A percentile compares a stretch with the other conserved stretches of the same genome.
Evolutionary conservation across 2,888 invertebrate genomes (phyloP).

Genomic region (Metellina segmentata): DNA sequence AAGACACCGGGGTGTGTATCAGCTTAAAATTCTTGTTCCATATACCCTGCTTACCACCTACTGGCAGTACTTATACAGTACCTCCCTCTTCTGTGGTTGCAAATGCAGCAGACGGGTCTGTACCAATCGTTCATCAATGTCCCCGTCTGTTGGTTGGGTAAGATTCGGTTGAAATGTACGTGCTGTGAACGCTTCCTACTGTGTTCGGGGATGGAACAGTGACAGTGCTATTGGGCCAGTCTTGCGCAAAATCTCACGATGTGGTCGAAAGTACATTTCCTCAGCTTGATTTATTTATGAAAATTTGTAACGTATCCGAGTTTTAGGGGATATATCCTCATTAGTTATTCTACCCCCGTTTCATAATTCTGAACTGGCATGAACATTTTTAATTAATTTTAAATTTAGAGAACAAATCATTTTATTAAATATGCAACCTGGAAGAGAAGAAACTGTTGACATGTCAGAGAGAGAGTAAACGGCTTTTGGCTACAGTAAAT

Average conservation of each 20-base stretch:
- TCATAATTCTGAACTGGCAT: not conserved
- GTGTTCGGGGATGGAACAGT: not conserved
- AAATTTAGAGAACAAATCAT: not conserved
- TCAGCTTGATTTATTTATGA: not conserved
- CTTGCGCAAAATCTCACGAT: not conserved
- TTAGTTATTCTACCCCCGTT: not conserved
- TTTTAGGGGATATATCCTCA: too few relatives aligned
- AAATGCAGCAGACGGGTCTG: conserved; percentile 9
- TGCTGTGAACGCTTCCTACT: conserved; percentile 21
- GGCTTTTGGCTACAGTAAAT: too few relatives aligned
- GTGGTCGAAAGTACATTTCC: not conserved
- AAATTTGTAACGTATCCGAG: too few relatives aligned
- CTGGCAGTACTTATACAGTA: not conserved
- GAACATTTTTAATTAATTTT: not conserved
- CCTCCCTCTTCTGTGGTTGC: conserved; percentile 24
- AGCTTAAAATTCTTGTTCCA: not conserved
- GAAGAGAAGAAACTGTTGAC: too few relatives aligned
- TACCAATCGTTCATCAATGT: conserved; percentile 3
- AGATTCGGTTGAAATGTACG: not conserved
- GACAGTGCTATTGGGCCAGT: conserved; percentile 3
- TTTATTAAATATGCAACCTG: too few relatives aligned
- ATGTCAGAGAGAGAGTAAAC: too few relatives aligned
- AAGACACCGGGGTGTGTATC: not conserved
- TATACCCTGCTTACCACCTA: conserved; percentile 1
- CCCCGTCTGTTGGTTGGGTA: not conserved